Evolutionary conservation across 2,113 vertebrate species (phyloP).

Genomic region (Muntiacus reevesi): DNA sequence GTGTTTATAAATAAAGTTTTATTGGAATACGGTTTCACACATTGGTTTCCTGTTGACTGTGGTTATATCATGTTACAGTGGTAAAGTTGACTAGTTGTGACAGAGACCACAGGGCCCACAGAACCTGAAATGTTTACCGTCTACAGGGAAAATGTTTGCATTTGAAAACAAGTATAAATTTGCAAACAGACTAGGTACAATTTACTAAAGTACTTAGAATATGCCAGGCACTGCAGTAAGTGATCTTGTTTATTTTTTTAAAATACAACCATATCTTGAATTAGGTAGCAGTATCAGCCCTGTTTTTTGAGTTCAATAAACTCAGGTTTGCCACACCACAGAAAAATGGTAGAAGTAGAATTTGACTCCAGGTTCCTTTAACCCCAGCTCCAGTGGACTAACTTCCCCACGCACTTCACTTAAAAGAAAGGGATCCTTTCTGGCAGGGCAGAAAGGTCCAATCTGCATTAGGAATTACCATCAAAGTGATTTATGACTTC

Average conservation of each 20-base stretch:
- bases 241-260: not conserved
- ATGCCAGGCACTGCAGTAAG: not conserved
- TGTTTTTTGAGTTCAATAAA: not conserved
- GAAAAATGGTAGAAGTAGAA: not conserved
- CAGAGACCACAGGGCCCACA: not conserved
- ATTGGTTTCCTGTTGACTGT: accelerated
- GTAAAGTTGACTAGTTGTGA: not conserved
- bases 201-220: not conserved
- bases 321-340: not conserved
- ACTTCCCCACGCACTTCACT: not conserved
- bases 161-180: not conserved
- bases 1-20: not conserved
- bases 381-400: not conserved
- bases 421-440: not conserved
- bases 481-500: not conserved
- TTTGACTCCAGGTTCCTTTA: not conserved
- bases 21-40: not conserved
- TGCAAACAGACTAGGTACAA: not conserved
- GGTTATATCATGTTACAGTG: not conserved
- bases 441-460: not conserved
- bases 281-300: not conserved
- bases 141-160: not conserved
- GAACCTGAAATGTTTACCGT: not conserved
- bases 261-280: not conserved
- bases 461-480: not conserved